These are phyloP conservation scores for Tapirus terrestris DNA, from an alignment of 2,113 vertebrate species.

Conservation along the genomic window DNA sequence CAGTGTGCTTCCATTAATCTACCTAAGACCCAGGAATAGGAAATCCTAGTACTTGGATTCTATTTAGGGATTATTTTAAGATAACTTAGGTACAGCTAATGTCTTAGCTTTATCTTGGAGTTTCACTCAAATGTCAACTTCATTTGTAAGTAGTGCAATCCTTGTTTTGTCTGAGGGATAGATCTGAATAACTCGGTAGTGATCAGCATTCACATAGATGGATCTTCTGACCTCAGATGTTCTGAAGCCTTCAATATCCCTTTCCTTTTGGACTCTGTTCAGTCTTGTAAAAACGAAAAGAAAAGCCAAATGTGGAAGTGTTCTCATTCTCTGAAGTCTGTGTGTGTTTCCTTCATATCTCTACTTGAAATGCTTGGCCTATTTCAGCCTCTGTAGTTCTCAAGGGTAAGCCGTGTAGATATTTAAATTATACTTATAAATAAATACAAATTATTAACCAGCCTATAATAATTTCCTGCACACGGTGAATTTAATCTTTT, in stretches of 20 bases:
- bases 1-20: neutral
- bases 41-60: neutral
- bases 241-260: neutral
- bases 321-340: neutral
- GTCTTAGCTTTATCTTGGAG: neutral
- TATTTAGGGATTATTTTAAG: conserved; percentile 24
- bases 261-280: neutral
- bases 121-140: neutral
- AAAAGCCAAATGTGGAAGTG: neutral
- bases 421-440: conserved; percentile 20
- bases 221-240: neutral
- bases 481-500: conserved; percentile 12
- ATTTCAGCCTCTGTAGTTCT: conserved; percentile 6
- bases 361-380: neutral
- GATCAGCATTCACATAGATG: neutral
- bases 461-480: conserved; percentile 2
- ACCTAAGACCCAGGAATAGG: neutral
- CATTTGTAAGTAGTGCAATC: neutral
- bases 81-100: neutral
- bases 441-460: conserved; percentile 29
- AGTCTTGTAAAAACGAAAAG: neutral
- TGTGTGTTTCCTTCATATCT: neutral
- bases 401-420: neutral
- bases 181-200: neutral
- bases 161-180: neutral